These are phyloP conservation scores for Phoenicopterus ruber DNA, from an alignment of 2,113 vertebrate species.

Conservation along the genomic window DNA sequence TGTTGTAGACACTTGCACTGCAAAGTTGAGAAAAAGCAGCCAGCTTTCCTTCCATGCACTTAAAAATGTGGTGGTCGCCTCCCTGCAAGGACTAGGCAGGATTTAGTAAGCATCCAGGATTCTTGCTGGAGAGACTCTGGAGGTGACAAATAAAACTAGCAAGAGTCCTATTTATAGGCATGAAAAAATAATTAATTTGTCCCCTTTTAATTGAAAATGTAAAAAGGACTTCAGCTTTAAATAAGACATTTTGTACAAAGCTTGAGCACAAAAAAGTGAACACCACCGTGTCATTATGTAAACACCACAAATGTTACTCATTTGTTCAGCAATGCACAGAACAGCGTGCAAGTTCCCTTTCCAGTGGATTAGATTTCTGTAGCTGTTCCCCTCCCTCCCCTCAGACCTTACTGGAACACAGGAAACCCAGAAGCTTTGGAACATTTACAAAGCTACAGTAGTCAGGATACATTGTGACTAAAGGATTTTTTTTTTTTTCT, in stretches of 20 bases:
- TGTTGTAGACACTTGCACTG: not conserved
- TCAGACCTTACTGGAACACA: constrained; percentile 34
- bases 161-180: constrained; percentile 44
- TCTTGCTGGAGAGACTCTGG: not conserved
- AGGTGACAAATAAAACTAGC: constrained; percentile 21
- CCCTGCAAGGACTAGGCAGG: not conserved
- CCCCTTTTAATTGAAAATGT: constrained; percentile 69
- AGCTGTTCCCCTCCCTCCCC: not conserved
- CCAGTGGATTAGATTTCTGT: not conserved
- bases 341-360: not conserved
- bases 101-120: not conserved
- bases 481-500: not conserved
- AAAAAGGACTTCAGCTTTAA: constrained; percentile 67
- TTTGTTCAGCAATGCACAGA: constrained; percentile 24
- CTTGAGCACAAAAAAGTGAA: constrained; percentile 60
- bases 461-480: constrained; percentile 31
- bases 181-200: constrained; percentile 59
- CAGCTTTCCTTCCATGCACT: not conserved
- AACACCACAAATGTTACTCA: constrained; percentile 48
- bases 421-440: constrained; percentile 49
- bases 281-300: constrained; percentile 44
- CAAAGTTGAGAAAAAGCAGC: not conserved
- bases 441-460: constrained; percentile 53
- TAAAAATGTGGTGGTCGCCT: not conserved
- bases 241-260: constrained; percentile 68